These are phyloP conservation scores for Ianthella basta DNA, from an alignment of 37 sponge, comb jelly and placozoan genomes.

Conservation along the genomic window DNA sequence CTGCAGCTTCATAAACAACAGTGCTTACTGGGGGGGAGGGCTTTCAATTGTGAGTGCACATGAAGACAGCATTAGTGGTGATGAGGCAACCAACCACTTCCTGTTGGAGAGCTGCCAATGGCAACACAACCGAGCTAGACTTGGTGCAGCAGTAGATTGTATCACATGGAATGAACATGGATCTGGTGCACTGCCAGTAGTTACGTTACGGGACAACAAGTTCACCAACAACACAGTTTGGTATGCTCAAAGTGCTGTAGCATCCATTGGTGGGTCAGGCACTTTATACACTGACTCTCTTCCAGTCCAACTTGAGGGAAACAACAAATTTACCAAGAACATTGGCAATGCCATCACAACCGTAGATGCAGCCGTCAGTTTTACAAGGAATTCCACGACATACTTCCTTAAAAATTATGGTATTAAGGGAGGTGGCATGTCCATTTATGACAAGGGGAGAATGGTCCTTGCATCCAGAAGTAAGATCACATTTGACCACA, in stretches of 20 bases:
- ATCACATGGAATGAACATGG: not conserved
- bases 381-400: not conserved
- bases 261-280: constrained; percentile 7
- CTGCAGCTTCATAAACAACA: not conserved
- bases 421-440: constrained; percentile 4
- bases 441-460: constrained; percentile 10
- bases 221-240: not conserved
- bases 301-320: not conserved
- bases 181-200: not conserved
- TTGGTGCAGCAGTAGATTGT: constrained; percentile 25
- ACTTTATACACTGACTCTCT: constrained; percentile 10
- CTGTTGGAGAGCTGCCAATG: not conserved
- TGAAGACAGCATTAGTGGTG: not conserved
- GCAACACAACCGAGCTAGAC: not conserved
- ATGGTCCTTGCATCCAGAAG: not conserved
- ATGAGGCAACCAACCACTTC: not conserved
- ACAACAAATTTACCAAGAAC: constrained; percentile 2
- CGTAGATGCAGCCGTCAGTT: not conserved
- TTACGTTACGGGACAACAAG: not conserved
- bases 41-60: constrained; percentile 9
- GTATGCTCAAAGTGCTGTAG: not conserved
- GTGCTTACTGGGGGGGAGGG: constrained; percentile 23
- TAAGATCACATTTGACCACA: not conserved
- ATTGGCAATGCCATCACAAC: not conserved
- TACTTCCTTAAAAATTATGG: not conserved